Percentiles rank a stretch among this genome's conserved stretches.
phyloP scores from a whole-genome alignment of 2,888 invertebrate species.

The Sipunculus nudus region DNA sequence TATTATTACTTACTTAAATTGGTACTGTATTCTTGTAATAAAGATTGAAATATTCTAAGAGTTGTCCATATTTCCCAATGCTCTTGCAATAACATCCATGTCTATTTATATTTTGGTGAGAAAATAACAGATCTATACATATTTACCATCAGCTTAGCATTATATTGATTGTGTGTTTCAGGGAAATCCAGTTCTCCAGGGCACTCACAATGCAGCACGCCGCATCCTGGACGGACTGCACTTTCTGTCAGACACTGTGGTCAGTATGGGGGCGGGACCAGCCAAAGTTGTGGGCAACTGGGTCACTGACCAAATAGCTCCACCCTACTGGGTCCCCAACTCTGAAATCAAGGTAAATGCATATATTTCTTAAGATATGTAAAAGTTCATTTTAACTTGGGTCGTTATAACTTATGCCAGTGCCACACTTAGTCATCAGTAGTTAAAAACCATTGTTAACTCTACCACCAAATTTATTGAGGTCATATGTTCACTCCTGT shows the following conservation, averaged over 20 bases:
- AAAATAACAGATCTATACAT: neutral
- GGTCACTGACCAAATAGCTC: slow-evolving; percentile 82
- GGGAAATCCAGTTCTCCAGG: slow-evolving; percentile 56
- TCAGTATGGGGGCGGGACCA: slow-evolving; percentile 77
- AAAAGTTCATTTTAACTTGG: no score
- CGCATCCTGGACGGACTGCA: slow-evolving; percentile 75
- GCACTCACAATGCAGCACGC: slow-evolving; percentile 73
- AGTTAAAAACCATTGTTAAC: no score
- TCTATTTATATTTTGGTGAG: neutral
- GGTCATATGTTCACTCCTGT: no score
- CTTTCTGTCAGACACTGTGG: slow-evolving; percentile 73
- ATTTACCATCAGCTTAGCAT: neutral
- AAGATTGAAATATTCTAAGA: no score
- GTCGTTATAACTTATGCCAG: no score
- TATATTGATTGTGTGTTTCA: slow-evolving; percentile 25
- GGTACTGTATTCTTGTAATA: no score
- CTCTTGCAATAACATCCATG: no score
- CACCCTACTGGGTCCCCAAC: slow-evolving; percentile 83
- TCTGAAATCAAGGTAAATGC: slow-evolving; percentile 75
- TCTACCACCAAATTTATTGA: no score
- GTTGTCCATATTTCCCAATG: no score
- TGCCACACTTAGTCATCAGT: no score
- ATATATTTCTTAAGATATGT: no score
- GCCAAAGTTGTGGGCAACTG: slow-evolving; percentile 76
- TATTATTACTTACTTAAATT: no score